Percentiles rank a stretch among this genome's conserved stretches.
These are phyloP conservation scores for Iphiclides podalirius DNA, from an alignment of 2,888 invertebrate genomes.

Conservation along the genomic window DNA sequence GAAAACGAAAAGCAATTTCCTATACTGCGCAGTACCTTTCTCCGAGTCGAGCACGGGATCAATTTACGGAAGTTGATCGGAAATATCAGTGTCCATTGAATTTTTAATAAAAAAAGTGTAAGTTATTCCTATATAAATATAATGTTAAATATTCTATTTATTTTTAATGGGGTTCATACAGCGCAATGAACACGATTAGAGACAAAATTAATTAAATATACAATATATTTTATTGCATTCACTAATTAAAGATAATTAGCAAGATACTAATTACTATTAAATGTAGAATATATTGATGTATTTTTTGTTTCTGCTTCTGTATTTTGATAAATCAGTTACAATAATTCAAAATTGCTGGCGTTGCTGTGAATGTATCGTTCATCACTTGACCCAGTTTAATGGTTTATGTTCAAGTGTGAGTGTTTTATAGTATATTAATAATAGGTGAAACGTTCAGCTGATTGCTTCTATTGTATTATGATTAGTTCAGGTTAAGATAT, in stretches of 20 bases:
- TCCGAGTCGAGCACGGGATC: not conserved
- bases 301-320: no score
- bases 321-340: conserved; percentile 6
- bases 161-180: no score
- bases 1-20: not conserved
- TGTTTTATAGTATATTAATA: conserved; percentile 6
- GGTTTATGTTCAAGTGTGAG: conserved; percentile 15
- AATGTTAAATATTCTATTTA: no score
- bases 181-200: no score
- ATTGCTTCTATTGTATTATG: not conserved
- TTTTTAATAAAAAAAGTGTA: no score
- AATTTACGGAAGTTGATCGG: not conserved
- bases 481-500: no score
- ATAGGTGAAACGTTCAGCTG: not conserved
- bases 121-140: no score
- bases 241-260: no score
- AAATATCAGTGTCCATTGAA: not conserved
- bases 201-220: no score
- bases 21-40: not conserved
- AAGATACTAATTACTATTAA: no score
- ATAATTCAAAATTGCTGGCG: conserved; percentile 10
- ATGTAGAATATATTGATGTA: no score
- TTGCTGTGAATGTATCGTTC: not conserved
- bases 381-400: conserved; percentile 18
- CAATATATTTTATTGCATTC: no score